phyloP scores from a whole-genome alignment of 2,113 vertebrate species.

The Corydoras maculifer region DNA sequence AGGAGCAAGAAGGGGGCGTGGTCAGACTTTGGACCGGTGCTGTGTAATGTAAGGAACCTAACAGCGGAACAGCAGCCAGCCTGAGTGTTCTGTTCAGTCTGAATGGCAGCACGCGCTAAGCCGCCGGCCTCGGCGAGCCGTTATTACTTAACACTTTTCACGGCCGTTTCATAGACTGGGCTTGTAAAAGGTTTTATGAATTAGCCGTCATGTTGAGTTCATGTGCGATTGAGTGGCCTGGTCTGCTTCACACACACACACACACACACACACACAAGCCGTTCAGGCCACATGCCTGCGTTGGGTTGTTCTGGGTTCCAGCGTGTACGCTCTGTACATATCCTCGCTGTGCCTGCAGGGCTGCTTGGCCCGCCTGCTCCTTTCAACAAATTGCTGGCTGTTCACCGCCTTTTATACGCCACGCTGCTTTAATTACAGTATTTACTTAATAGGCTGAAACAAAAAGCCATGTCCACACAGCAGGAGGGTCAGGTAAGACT shows the following conservation, averaged over 20 bases:
- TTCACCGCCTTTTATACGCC: slow-evolving; percentile 62
- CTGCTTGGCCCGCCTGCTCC: slow-evolving; percentile 54
- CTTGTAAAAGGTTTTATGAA: too few species aligned
- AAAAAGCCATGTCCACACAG: slow-evolving; percentile 59
- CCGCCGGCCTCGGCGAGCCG: too few species aligned
- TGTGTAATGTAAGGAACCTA: too few species aligned
- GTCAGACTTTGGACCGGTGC: too few species aligned
- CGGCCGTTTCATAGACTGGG: too few species aligned
- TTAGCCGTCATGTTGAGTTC: too few species aligned
- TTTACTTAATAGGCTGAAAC: slow-evolving; percentile 69
- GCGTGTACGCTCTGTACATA: slow-evolving; percentile 46
- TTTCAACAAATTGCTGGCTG: slow-evolving; percentile 69
- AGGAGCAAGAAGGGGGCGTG: too few species aligned
- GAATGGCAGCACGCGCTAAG: too few species aligned
- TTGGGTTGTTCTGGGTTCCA: slow-evolving; percentile 25
- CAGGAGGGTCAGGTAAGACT: slow-evolving; percentile 61
- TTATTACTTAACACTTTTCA: too few species aligned
- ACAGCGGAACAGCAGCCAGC: too few species aligned
- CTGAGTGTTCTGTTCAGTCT: too few species aligned
- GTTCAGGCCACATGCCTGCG: slow-evolving; percentile 11
- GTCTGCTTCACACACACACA: not conserved
- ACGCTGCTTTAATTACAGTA: slow-evolving; percentile 65
- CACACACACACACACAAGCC: not conserved
- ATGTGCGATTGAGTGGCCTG: not conserved
- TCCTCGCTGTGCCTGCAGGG: slow-evolving; percentile 55